phyloP scores from a whole-genome alignment of 2,113 vertebrate species.

The Megaptera novaeangliae region DNA sequence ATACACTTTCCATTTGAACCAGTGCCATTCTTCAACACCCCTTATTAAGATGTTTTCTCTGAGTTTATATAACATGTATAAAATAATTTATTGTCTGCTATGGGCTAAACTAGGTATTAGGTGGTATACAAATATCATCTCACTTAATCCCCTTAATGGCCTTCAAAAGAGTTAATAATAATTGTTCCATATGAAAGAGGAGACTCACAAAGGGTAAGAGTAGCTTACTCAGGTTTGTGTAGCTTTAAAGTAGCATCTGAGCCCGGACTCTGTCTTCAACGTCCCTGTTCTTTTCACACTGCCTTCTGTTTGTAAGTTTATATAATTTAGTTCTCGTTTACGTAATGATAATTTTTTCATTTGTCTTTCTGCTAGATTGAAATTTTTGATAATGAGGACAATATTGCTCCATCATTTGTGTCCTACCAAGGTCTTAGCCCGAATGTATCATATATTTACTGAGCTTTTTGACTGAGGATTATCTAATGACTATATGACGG shows the following conservation, averaged over 20 bases:
- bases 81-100: background rate
- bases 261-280: background rate
- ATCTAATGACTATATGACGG: background rate
- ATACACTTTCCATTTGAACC: background rate
- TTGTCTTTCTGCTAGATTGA: background rate
- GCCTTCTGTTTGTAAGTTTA: background rate
- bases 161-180: background rate
- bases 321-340: background rate
- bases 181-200: background rate
- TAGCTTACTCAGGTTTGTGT: background rate
- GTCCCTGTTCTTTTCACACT: background rate
- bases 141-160: background rate
- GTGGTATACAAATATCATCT: background rate
- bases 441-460: rapidly evolving
- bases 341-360: background rate
- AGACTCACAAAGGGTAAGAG: background rate
- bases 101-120: background rate
- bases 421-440: background rate
- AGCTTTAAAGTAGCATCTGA: background rate
- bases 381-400: background rate
- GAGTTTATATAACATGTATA: background rate
- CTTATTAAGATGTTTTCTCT: background rate
- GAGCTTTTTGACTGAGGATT: background rate
- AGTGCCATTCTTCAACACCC: background rate
- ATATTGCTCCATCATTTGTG: background rate